Percentiles rank a stretch among this genome's conserved stretches.
Conservation (phyloP, 2,888 invertebrate genomes). For the Embidobia sp. region DNA sequence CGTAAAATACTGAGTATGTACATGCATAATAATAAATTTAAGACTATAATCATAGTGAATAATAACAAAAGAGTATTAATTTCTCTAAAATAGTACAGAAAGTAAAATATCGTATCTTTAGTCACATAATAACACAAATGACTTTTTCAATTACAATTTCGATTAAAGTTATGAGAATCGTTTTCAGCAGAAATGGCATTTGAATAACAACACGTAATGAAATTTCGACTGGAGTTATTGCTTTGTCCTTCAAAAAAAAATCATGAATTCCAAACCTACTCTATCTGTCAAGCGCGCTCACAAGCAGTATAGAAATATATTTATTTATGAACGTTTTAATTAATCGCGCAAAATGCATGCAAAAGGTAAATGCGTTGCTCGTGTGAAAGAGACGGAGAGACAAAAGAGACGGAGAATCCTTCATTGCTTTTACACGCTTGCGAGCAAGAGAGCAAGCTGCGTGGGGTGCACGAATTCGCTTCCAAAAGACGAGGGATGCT, state of each 20-base stretch:
- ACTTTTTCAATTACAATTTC: conserved; percentile 51
- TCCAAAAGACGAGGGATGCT: conserved; percentile 66
- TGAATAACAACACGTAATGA: conserved; percentile 47
- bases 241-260: conserved; percentile 44
- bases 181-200: conserved; percentile 37
- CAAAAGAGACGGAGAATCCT: conserved; percentile 51
- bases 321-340: conserved; percentile 61
- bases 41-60: no score
- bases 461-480: conserved; percentile 53
- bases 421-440: conserved; percentile 41
- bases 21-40: no score
- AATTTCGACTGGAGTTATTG: conserved; percentile 47
- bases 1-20: no score
- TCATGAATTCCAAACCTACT: conserved; percentile 43
- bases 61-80: no score
- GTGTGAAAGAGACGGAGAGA: conserved; percentile 64
- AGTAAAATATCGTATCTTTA: no score
- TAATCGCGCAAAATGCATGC: conserved; percentile 57
- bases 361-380: conserved; percentile 69
- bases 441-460: conserved; percentile 63
- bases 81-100: no score
- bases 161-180: conserved; percentile 44
- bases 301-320: conserved; percentile 48
- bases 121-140: conserved; percentile 28
- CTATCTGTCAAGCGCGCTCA: conserved; percentile 47